Evolutionary conservation across 2,113 vertebrate species (phyloP), one percentile per base, ranked within the genome.

Genomic region (Eubucco bourcierii): DNA sequence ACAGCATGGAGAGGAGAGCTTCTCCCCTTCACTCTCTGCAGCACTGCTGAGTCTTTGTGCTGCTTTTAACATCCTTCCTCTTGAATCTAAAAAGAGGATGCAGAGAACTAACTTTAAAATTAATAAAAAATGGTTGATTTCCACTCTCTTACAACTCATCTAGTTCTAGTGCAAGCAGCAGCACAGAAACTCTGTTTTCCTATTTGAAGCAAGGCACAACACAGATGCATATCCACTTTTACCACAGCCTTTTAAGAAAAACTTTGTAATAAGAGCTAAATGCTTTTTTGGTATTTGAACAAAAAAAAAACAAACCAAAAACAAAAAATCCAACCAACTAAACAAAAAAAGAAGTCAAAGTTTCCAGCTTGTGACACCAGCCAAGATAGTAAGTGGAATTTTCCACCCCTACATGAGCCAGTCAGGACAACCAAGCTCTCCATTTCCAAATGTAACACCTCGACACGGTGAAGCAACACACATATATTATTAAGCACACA

Each of bases 301-400:
- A 0, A 75, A 81, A 63, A 37, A 37, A 39, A 39, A n/a, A n/a
- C n/a, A n/a, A n/a, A n/a, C n/a, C 0, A 0, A 75, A 81, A 63
- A 37, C 7, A 39, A 39, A 39, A 41, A 41, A 15, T 41, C 41
- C 41, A 41, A 41, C 41, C 41, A 41, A 41, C 41, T 41, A 41
- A 41, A 63, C 33, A 34, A 23, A 27, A 64, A 64, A 94, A 82
- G 67, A 86, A 73, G 73, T 88, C 70, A 75, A 86, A 81, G 55
- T 88, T 95, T 92, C 92, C 94, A 92, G 75, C 41, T 84, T 94
- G 67, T 79, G 70, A 94, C 74, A 84, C 17, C 65, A 88, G 88
- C 74, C 88, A 94, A 91, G 47, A 87, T 10, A 80, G 61, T 47
- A 75, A 84, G 39, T 56, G 78, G 92, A 92, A 94, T 94, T 96